These are phyloP conservation scores for Sphecodes monilicornis DNA, from an alignment of 2,888 invertebrate species.

Conservation along the genomic window DNA sequence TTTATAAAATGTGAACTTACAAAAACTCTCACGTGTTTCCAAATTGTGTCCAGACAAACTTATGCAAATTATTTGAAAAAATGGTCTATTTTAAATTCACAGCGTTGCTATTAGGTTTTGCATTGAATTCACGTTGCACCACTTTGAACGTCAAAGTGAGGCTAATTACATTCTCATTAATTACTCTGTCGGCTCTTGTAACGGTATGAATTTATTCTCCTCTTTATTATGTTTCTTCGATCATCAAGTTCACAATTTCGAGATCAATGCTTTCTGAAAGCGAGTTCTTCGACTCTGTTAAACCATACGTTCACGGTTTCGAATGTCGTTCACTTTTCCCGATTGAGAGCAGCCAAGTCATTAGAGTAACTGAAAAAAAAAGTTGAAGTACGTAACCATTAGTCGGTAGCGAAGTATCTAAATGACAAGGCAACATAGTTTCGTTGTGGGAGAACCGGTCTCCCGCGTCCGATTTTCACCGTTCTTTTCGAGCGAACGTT, in stretches of 20 bases:
- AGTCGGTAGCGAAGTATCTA: neutral
- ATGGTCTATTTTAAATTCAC: neutral
- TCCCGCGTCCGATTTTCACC: constrained; percentile 12
- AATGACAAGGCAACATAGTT: constrained; percentile 28
- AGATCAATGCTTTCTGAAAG: neutral
- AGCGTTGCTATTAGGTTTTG: neutral
- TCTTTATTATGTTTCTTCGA: neutral
- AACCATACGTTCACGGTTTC: neutral
- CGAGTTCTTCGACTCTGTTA: neutral
- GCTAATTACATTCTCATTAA: neutral
- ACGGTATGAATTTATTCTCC: neutral
- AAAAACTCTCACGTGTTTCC: neutral
- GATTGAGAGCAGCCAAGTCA: neutral
- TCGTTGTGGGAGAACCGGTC: constrained; percentile 45
- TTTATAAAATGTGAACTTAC: neutral
- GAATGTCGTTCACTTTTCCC: constrained; percentile 13
- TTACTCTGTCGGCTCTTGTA: neutral
- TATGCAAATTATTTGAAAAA: neutral
- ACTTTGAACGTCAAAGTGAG: neutral
- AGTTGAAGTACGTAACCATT: constrained; percentile 10
- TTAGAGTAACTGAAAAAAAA: neutral
- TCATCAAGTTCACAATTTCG: constrained; percentile 4
- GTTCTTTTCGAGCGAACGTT: neutral
- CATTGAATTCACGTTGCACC: neutral
- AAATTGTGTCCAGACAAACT: neutral